A percentile compares a stretch with the other conserved stretches of the same genome.
phyloP scores from a whole-genome alignment of 1,140 invertebrate species.

The Bombus cullumanus region DNA sequence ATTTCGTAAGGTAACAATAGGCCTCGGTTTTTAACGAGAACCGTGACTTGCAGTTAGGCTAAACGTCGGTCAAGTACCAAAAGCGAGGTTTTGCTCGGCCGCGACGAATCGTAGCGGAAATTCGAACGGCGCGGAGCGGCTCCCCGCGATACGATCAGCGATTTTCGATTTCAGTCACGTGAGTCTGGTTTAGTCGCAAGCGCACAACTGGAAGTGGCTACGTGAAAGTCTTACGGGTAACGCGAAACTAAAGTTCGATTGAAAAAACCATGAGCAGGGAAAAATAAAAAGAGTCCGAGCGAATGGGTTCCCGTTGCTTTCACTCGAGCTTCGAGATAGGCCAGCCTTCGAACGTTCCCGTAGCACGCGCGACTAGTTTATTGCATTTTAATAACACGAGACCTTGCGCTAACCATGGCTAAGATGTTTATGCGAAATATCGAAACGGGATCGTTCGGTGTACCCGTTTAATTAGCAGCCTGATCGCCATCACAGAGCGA shows the following conservation, averaged over 20 bases:
- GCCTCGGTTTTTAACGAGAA: slow-evolving; percentile 11
- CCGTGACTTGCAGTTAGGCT: neutral
- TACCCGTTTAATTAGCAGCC: slow-evolving; percentile 35
- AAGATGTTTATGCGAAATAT: slow-evolving; percentile 35
- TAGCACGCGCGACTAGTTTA: slow-evolving; percentile 36
- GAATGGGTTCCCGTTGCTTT: slow-evolving; percentile 59
- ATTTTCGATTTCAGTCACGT: slow-evolving; percentile 35
- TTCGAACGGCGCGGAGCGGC: neutral
- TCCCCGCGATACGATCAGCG: neutral
- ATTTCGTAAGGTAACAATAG: slow-evolving; percentile 33
- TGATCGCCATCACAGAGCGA: neutral
- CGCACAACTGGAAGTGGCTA: neutral
- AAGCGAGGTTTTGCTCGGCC: neutral
- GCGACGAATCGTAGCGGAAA: neutral
- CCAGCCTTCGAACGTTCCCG: slow-evolving; percentile 27
- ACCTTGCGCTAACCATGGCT: slow-evolving; percentile 27
- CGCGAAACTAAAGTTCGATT: slow-evolving; percentile 45
- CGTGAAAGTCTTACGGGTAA: slow-evolving; percentile 58
- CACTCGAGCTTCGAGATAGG: slow-evolving; percentile 51
- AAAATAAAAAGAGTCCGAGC: slow-evolving; percentile 23
- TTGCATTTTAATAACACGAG: slow-evolving; percentile 53
- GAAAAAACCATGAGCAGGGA: neutral
- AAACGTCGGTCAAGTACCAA: neutral
- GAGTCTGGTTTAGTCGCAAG: slow-evolving; percentile 8
- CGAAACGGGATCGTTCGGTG: neutral